Conservation (phyloP, 2,888 invertebrate species). For the Apotomis turbidana region DNA sequence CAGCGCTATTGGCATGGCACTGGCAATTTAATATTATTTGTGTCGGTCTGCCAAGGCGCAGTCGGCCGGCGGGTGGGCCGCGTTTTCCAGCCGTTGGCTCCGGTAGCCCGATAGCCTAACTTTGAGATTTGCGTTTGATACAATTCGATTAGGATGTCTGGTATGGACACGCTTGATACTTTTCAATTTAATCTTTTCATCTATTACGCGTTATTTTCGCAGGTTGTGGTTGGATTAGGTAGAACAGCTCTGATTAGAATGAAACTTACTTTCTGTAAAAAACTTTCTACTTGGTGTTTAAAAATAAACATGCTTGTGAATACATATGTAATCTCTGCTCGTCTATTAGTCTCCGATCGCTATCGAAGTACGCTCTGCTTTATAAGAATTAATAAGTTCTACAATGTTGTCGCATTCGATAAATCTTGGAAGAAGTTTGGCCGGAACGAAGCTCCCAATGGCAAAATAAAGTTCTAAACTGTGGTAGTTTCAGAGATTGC, state of each 20-base stretch:
- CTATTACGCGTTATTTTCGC: not conserved
- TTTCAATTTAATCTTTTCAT: not conserved
- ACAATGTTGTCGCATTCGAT: not conserved
- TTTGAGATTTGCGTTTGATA: constrained; percentile 27
- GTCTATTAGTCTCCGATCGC: no score
- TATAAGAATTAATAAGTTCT: not conserved
- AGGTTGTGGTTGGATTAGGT: not conserved
- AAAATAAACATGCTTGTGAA: no score
- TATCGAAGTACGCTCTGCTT: no score
- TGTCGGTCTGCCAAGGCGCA: constrained; percentile 74
- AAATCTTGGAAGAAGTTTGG: not conserved
- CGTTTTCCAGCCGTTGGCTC: constrained; percentile 60
- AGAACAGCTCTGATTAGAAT: no score
- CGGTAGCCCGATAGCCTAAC: constrained; percentile 16
- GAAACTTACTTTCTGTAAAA: no score
- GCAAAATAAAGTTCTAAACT: constrained; percentile 18
- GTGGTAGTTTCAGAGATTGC: not conserved
- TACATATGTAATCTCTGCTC: no score
- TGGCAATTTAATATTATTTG: constrained; percentile 82
- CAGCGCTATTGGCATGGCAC: constrained; percentile 74
- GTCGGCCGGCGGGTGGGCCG: constrained; percentile 63
- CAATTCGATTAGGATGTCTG: constrained; percentile 4
- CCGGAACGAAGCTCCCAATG: not conserved
- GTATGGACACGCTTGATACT: not conserved
- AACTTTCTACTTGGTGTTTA: no score